These are phyloP conservation scores for Miltochrista miniata DNA, from an alignment of 2,888 invertebrate species.

Conservation along the genomic window DNA sequence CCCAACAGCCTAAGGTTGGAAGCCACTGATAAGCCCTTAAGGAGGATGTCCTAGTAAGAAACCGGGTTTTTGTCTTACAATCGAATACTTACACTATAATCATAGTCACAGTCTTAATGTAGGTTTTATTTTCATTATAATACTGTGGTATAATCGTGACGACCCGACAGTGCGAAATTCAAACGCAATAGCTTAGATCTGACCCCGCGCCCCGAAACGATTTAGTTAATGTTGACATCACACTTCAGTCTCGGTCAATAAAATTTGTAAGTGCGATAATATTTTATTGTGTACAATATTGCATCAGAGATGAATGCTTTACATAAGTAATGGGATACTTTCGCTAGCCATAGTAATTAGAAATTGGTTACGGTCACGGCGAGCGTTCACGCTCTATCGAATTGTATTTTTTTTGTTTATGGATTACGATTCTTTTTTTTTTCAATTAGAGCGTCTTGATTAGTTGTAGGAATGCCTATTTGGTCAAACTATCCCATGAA, in stretches of 20 bases:
- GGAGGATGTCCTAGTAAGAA: no score
- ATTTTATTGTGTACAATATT: constrained; percentile 37
- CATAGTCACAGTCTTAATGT: no score
- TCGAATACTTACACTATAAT: no score
- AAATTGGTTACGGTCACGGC: neutral
- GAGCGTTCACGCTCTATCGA: constrained; percentile 13
- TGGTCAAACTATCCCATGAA: no score
- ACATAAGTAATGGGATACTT: constrained; percentile 28
- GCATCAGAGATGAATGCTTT: constrained; percentile 22
- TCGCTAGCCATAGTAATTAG: constrained; percentile 25
- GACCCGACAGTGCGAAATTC: no score
- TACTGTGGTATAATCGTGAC: no score
- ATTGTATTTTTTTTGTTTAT: constrained; percentile 17
- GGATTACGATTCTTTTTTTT: neutral
- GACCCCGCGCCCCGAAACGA: no score
- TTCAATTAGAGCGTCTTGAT: neutral
- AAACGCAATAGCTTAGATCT: no score
- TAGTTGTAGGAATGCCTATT: neutral
- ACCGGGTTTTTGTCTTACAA: no score
- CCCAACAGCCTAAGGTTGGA: no score
- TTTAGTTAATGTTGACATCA: neutral
- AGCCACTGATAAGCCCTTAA: no score
- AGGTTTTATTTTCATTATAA: no score
- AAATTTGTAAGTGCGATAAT: constrained; percentile 17
- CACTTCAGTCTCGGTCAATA: constrained; percentile 18